phyloP scores from a whole-genome alignment of 1,140 invertebrate genomes.

The Calosoma granatense region DNA sequence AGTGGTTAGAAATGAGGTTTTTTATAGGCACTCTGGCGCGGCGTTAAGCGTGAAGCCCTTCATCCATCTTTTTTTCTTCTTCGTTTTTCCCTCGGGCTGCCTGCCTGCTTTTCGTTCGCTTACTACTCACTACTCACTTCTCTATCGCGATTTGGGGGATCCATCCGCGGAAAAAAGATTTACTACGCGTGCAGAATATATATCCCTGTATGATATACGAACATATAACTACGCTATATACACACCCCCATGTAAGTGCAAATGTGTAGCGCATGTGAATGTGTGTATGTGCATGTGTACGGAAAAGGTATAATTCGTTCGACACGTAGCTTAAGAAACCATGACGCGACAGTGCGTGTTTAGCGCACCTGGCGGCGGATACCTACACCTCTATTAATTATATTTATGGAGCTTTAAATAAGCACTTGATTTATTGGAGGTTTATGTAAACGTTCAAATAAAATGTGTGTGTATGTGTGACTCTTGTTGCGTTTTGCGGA shows the following conservation, averaged over 20 bases:
- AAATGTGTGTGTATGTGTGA: no score
- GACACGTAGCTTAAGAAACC: background rate
- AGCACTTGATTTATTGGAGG: background rate
- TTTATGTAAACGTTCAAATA: background rate
- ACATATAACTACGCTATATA: no score
- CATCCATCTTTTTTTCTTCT: conserved; percentile 28
- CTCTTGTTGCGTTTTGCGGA: no score
- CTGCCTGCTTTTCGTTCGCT: conserved; percentile 2
- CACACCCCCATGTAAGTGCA: no score
- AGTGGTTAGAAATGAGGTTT: conserved; percentile 27
- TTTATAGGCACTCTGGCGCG: conserved; percentile 22
- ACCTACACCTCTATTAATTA: conserved; percentile 9
- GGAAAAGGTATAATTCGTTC: background rate
- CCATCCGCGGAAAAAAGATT: conserved; percentile 24
- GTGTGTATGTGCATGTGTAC: no score
- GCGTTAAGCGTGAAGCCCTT: conserved; percentile 24
- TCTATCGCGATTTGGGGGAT: background rate
- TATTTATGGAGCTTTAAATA: conserved; percentile 3
- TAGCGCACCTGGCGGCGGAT: background rate
- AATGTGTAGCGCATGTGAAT: no score
- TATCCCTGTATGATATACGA: no score
- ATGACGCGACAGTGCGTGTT: background rate
- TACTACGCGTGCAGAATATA: conserved; percentile 31
- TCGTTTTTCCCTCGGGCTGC: conserved; percentile 16
- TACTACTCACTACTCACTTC: conserved; percentile 2